These are phyloP conservation scores for Muraenolepis orangiensis DNA, from an alignment of 2,797 vertebrate species.

Conservation along the genomic window DNA sequence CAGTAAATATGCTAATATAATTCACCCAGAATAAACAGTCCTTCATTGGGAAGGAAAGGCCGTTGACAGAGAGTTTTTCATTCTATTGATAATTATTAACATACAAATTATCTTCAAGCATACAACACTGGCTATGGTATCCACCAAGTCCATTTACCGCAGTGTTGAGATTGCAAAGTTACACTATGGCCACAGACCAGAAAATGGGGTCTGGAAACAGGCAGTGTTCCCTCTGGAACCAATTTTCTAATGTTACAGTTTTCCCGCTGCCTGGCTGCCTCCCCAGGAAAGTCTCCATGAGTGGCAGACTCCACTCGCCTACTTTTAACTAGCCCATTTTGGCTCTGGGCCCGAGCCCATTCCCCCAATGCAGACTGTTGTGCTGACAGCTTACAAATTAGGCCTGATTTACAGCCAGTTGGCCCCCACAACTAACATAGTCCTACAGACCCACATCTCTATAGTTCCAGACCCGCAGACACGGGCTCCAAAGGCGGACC, in stretches of 20 bases:
- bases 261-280: constrained; percentile 60
- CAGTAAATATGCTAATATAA: background rate
- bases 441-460: constrained; percentile 72
- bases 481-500: constrained; percentile 43
- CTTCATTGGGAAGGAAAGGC: background rate
- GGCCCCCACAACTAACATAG: constrained; percentile 63
- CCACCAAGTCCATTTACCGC: constrained; percentile 45
- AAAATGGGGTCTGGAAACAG: constrained; percentile 48
- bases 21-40: background rate
- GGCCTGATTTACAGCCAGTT: constrained; percentile 76
- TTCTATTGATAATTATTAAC: background rate
- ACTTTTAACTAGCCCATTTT: constrained; percentile 62
- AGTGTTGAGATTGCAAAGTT: constrained; percentile 50
- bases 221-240: constrained; percentile 77
- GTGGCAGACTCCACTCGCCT: constrained; percentile 69
- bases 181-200: constrained; percentile 58
- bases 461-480: constrained; percentile 68
- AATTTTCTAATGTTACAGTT: constrained; percentile 75
- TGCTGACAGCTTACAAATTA: constrained; percentile 83
- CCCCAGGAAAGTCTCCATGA: constrained; percentile 67
- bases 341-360: constrained; percentile 63
- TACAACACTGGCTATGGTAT: constrained; percentile 25
- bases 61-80: background rate
- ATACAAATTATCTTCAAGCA: background rate
- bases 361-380: constrained; percentile 73